These are phyloP conservation scores for Parapsyche elsis DNA, from an alignment of 1,140 invertebrate species.

Conservation along the genomic window DNA sequence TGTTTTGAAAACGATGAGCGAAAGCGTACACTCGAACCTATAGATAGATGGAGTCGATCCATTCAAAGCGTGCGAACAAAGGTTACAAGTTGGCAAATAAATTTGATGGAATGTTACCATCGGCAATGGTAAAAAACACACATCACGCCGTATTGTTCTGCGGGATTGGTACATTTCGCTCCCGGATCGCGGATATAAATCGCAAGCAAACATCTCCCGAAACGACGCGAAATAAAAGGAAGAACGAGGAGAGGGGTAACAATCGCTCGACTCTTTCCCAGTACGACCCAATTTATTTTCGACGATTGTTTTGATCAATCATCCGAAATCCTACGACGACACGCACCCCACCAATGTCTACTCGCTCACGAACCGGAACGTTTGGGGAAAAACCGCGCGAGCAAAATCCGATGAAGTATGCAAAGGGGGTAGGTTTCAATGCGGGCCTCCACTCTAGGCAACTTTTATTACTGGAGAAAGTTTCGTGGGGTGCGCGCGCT, in stretches of 20 bases:
- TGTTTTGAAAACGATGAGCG: background rate
- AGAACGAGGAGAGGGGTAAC: background rate
- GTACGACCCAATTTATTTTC: background rate
- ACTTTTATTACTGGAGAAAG: background rate
- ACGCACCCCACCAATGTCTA: background rate
- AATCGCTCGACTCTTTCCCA: background rate
- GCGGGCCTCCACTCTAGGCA: too few species aligned
- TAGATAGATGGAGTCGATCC: too few species aligned
- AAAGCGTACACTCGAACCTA: background rate
- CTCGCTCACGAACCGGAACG: too few species aligned
- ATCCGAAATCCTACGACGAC: background rate
- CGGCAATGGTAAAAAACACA: background rate
- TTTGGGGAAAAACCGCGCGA: too few species aligned
- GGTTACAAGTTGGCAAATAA: background rate
- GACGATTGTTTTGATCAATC: slow-evolving; percentile 4
- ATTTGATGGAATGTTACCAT: background rate
- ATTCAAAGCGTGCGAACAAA: too few species aligned
- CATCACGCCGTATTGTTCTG: background rate
- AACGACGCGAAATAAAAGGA: background rate
- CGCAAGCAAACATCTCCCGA: background rate
- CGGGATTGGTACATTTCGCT: background rate
- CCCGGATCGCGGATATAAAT: background rate
- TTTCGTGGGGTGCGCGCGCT: background rate
- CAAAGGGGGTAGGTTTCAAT: too few species aligned
- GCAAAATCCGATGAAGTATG: too few species aligned